A percentile compares a stretch with the other conserved stretches of the same genome.
Evolutionary conservation across 2,797 vertebrate species (phyloP).

Genomic region (Melanotaenia parkinsoni): DNA sequence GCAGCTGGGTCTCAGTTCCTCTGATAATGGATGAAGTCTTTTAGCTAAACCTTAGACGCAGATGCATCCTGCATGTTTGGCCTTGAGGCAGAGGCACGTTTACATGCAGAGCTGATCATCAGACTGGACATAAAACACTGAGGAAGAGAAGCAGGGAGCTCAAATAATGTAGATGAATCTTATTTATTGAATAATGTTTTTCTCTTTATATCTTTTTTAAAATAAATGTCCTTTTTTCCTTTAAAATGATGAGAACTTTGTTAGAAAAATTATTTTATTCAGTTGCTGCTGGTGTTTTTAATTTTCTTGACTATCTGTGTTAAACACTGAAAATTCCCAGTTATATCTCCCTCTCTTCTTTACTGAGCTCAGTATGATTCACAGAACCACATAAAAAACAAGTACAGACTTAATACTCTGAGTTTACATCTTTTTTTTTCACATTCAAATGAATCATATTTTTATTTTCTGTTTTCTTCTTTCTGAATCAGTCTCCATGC

Average conservation of each 20-base stretch:
- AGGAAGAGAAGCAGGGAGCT: not conserved
- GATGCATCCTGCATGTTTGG: conserved; percentile 10
- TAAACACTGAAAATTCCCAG: no score
- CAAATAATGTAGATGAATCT: not conserved
- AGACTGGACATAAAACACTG: not conserved
- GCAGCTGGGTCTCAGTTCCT: conserved; percentile 29
- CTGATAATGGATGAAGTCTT: conserved; percentile 40
- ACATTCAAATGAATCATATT: no score
- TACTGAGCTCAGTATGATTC: not conserved
- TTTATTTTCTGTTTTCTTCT: no score
- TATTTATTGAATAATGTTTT: not conserved
- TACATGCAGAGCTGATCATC: not conserved
- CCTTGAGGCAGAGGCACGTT: not conserved
- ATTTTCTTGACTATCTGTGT: no score
- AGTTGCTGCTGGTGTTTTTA: no score
- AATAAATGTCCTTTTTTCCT: not conserved
- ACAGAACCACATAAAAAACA: no score
- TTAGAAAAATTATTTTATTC: no score
- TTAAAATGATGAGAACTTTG: no score
- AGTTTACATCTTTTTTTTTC: no score
- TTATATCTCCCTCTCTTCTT: not conserved
- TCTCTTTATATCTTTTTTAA: not conserved
- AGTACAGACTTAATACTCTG: no score
- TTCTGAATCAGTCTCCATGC: no score
- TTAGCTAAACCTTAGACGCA: conserved; percentile 45